These are phyloP conservation scores for Tolmerus cingulatus DNA, from an alignment of 2,888 invertebrate species.

Conservation along the genomic window DNA sequence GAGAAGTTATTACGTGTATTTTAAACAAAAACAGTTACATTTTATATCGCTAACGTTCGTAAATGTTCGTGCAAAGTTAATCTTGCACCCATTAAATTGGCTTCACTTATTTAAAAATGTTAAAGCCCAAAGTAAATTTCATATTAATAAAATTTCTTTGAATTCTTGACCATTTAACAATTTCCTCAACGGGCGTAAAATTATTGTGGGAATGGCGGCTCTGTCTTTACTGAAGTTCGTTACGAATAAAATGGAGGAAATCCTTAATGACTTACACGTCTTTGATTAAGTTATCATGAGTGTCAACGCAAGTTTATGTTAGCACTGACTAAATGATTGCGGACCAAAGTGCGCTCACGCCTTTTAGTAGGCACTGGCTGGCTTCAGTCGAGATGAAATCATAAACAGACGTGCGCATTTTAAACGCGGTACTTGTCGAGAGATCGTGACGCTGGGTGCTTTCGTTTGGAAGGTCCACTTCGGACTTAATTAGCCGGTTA, in stretches of 20 bases:
- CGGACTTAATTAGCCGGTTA: background rate
- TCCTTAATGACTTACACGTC: background rate
- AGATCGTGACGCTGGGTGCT: background rate
- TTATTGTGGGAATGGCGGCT: background rate
- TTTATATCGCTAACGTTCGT: too few species aligned
- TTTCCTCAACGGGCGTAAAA: background rate
- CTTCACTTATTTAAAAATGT: too few species aligned
- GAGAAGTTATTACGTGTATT: too few species aligned
- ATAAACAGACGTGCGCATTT: background rate
- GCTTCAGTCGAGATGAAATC: background rate
- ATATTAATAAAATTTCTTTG: background rate
- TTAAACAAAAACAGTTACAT: too few species aligned
- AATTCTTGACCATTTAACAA: background rate
- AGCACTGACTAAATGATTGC: background rate
- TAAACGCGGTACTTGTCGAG: background rate
- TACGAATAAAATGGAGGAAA: background rate
- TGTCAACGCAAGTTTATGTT: background rate
- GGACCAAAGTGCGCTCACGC: background rate
- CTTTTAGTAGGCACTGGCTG: background rate
- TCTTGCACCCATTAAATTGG: too few species aligned
- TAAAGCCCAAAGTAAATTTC: background rate
- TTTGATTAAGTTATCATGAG: background rate
- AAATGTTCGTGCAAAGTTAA: too few species aligned
- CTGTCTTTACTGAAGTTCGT: background rate
- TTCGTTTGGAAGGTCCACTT: background rate